These are phyloP conservation scores for Mongoloraphidia duomilia DNA, from an alignment of 2,888 invertebrate genomes.

Conservation along the genomic window DNA sequence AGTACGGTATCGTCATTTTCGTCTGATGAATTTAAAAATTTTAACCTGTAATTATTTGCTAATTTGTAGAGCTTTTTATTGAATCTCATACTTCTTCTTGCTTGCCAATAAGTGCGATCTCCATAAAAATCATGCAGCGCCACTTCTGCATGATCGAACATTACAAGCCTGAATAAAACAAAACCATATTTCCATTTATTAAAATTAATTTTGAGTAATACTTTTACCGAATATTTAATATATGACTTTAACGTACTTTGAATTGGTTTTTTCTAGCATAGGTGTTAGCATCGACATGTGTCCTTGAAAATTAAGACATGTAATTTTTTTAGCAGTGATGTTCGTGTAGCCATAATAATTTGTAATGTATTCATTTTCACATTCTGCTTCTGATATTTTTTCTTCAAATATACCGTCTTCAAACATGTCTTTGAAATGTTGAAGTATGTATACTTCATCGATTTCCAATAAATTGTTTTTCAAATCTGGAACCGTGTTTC, in stretches of 20 bases:
- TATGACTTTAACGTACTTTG: constrained; percentile 25
- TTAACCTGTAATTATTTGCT: constrained; percentile 51
- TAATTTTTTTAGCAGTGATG: constrained; percentile 44
- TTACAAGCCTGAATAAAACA: constrained; percentile 32
- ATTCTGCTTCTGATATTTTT: constrained; percentile 53
- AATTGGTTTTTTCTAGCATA: constrained; percentile 36
- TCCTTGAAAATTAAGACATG: constrained; percentile 78
- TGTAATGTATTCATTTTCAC: constrained; percentile 32
- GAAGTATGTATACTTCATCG: constrained; percentile 65
- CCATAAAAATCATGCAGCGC: constrained; percentile 82
- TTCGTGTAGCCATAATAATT: constrained; percentile 61
- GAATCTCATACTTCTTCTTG: constrained; percentile 84
- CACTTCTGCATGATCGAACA: constrained; percentile 72
- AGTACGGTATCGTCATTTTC: constrained; percentile 40
- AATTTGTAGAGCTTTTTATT: constrained; percentile 47
- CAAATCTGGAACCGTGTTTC: no score
- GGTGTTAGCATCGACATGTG: constrained; percentile 46
- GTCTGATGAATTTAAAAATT: constrained; percentile 47
- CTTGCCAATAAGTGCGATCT: constrained; percentile 67
- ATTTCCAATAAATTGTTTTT: constrained; percentile 27
- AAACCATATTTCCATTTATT: not conserved
- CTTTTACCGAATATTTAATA: not conserved
- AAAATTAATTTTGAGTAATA: not conserved
- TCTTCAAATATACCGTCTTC: constrained; percentile 66
- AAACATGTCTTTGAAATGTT: constrained; percentile 78